These are phyloP conservation scores for Chromis chromis DNA, from an alignment of 2,797 vertebrate genomes.

Conservation along the genomic window DNA sequence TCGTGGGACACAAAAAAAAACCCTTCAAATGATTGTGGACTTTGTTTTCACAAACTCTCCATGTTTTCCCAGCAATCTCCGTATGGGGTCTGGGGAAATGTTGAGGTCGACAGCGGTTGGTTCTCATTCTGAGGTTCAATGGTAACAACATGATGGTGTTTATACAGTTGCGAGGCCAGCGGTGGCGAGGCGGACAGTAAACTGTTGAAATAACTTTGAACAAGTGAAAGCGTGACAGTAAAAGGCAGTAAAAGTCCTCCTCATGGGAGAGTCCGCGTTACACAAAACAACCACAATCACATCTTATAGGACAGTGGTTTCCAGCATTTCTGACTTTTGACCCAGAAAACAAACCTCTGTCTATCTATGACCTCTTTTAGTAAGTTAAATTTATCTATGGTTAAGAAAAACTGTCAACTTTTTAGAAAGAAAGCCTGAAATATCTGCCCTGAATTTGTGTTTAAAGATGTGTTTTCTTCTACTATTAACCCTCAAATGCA, in stretches of 20 bases:
- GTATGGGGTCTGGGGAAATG: slow-evolving; percentile 60
- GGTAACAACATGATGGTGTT: slow-evolving; percentile 60
- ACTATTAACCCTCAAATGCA: too few species aligned
- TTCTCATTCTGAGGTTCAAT: slow-evolving; percentile 61
- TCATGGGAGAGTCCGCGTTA: slow-evolving; percentile 17
- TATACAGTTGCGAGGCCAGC: slow-evolving; percentile 46
- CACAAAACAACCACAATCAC: slow-evolving; percentile 35
- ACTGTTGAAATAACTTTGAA: slow-evolving; percentile 62
- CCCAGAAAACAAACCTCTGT: slow-evolving; percentile 8
- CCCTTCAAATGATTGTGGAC: slow-evolving; percentile 69
- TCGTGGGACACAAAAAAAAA: slow-evolving; percentile 47
- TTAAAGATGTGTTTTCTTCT: too few species aligned
- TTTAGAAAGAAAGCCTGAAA: too few species aligned
- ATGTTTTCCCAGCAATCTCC: slow-evolving; percentile 69
- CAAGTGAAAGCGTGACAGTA: slow-evolving; percentile 54
- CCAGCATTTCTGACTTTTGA: slow-evolving; percentile 8
- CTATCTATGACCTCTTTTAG: slow-evolving; percentile 1
- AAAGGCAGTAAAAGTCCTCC: slow-evolving; percentile 14
- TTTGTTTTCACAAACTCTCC: slow-evolving; percentile 69
- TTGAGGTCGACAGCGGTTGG: slow-evolving; percentile 61
- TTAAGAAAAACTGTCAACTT: background rate
- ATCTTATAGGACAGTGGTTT: slow-evolving; percentile 20
- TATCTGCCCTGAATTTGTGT: too few species aligned
- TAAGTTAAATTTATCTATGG: background rate
- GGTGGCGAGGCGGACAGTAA: slow-evolving; percentile 49